A percentile compares a stretch with the other conserved stretches of the same genome.
Evolutionary conservation across 2,888 invertebrate genomes (phyloP).

Genomic region (Archips crataeganus): DNA sequence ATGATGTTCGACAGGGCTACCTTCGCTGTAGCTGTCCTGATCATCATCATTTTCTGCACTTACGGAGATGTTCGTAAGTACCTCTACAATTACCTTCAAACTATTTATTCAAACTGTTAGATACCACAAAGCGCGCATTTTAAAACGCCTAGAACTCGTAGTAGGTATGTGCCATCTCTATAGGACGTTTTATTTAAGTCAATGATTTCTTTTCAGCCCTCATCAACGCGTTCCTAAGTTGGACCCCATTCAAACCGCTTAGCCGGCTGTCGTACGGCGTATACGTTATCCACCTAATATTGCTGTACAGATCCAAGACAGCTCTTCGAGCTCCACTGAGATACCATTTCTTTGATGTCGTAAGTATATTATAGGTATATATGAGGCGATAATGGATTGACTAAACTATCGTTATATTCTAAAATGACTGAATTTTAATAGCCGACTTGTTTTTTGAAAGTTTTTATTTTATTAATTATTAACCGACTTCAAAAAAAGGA

Average conservation of each 20-base stretch:
- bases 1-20: conserved; percentile 12
- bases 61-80: conserved; percentile 41
- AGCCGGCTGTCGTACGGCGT: conserved; percentile 33
- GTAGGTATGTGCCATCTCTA: no score
- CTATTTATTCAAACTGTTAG: no score
- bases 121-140: no score
- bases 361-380: conserved; percentile 17
- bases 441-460: no score
- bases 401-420: no score
- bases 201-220: conserved; percentile 22
- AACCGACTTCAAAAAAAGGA: no score
- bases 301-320: conserved; percentile 12
- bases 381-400: no score
- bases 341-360: conserved; percentile 1
- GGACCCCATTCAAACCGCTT: conserved; percentile 29
- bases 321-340: neutral
- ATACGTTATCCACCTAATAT: conserved; percentile 18
- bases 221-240: conserved; percentile 37
- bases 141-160: no score
- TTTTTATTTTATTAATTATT: no score
- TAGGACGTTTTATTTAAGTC: no score
- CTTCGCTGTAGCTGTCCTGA: conserved; percentile 7
- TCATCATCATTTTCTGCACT: conserved; percentile 28
- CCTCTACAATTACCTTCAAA: no score
- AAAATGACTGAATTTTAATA: no score